phyloP scores from a whole-genome alignment of 2,113 vertebrate species.

The Aepyceros melampus region DNA sequence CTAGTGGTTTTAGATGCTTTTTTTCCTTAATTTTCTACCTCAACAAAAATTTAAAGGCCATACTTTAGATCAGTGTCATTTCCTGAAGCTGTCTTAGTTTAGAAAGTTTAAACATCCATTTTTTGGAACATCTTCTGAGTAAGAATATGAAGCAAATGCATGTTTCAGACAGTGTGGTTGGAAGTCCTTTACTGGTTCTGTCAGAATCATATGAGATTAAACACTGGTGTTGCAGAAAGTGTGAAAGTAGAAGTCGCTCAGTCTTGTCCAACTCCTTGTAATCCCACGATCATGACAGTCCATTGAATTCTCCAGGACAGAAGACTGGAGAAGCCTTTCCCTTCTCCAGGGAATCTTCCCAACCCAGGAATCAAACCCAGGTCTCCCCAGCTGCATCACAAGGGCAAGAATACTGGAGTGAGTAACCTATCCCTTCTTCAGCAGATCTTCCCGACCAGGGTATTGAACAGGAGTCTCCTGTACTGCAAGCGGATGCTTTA shows the following conservation, averaged over 20 bases:
- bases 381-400: not conserved
- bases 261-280: not conserved
- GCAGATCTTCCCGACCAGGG: accelerated
- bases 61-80: not conserved
- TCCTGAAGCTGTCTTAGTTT: not conserved
- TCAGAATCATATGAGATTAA: not conserved
- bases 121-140: not conserved
- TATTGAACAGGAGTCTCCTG: accelerated
- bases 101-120: not conserved
- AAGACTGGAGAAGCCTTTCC: not conserved
- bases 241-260: accelerated
- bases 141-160: not conserved
- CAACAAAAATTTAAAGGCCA: not conserved
- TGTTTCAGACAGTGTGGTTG: not conserved
- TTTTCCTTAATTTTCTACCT: not conserved
- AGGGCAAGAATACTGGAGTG: not conserved
- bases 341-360: not conserved
- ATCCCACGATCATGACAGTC: not conserved
- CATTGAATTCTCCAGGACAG: not conserved
- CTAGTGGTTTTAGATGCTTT: not conserved
- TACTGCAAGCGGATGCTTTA: not conserved
- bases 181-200: not conserved
- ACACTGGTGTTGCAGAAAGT: not conserved
- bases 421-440: not conserved
- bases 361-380: not conserved